A percentile compares a stretch with the other conserved stretches of the same genome.
Evolutionary conservation across 1,140 invertebrate species (phyloP).

Genomic region (Zaprionus vittiger): DNA sequence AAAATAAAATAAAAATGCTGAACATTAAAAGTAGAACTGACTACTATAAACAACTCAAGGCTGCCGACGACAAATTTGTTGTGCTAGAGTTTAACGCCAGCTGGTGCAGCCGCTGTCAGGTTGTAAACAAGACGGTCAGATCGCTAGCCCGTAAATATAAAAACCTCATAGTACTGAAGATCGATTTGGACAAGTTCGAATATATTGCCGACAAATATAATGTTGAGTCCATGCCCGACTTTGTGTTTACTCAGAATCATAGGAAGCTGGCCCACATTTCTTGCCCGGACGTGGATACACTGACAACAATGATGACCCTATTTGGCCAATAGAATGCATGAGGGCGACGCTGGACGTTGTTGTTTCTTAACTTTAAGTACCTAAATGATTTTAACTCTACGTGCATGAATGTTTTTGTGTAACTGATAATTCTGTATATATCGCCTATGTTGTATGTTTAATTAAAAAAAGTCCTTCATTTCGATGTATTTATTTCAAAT

Average conservation of each 20-base stretch:
- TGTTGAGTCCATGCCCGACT: conserved; percentile 60
- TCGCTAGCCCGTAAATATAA: conserved; percentile 50
- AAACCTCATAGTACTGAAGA: conserved; percentile 48
- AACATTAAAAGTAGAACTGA: conserved; percentile 53
- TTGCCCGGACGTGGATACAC: conserved; percentile 62
- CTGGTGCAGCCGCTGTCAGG: conserved; percentile 87
- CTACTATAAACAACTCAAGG: conserved; percentile 77
- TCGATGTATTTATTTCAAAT: no score
- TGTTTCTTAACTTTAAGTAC: neutral
- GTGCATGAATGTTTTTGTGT: no score
- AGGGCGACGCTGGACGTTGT: neutral
- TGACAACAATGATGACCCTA: conserved; percentile 48
- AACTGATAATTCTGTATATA: no score
- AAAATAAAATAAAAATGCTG: conserved; percentile 23
- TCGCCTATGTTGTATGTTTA: no score
- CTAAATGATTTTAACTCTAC: no score
- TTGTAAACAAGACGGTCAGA: conserved; percentile 85
- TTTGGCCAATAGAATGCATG: conserved; percentile 29
- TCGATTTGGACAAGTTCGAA: conserved; percentile 61
- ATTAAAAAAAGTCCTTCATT: no score
- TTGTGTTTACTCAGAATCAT: conserved; percentile 50
- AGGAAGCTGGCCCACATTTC: conserved; percentile 33
- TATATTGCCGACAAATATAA: conserved; percentile 52
- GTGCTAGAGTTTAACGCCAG: conserved; percentile 86
- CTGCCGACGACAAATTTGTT: conserved; percentile 86